Evolutionary conservation across 2,113 vertebrate species (phyloP).

Genomic region (Psophia crepitans): DNA sequence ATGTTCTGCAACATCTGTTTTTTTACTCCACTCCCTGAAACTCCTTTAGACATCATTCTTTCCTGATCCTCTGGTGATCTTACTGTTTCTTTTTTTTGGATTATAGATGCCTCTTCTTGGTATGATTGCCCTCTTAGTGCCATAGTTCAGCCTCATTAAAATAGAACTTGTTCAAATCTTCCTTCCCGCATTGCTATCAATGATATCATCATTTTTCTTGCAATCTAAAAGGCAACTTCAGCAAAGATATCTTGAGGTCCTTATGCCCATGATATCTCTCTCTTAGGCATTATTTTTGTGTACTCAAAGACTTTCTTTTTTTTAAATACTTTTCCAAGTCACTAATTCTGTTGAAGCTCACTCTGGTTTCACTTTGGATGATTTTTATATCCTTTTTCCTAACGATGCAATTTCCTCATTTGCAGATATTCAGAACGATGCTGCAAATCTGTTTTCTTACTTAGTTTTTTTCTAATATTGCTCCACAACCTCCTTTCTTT

Average conservation of each 20-base stretch:
- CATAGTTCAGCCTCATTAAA: not conserved
- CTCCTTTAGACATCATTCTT: not conserved
- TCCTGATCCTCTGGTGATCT: not conserved
- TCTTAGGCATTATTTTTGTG: not conserved
- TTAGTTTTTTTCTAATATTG: not conserved
- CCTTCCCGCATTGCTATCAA: not conserved
- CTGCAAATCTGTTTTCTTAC: not conserved
- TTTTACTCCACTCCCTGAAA: not conserved
- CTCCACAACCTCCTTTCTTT: not conserved
- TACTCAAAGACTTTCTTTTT: not conserved
- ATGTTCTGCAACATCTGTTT: not conserved
- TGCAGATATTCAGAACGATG: not conserved
- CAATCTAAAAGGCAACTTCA: not conserved
- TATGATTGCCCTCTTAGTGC: not conserved
- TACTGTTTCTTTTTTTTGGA: not conserved
- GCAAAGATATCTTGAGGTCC: not conserved
- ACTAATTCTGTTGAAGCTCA: not conserved
- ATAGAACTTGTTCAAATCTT: not conserved
- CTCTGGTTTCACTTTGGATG: not conserved
- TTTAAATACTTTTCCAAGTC: not conserved
- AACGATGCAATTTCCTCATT: not conserved
- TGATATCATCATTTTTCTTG: not conserved
- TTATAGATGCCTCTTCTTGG: not conserved
- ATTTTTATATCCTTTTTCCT: not conserved
- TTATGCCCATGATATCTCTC: fast-evolving